These are phyloP conservation scores for Dasypogon diadema DNA, from an alignment of 2,888 invertebrate genomes.

Conservation along the genomic window DNA sequence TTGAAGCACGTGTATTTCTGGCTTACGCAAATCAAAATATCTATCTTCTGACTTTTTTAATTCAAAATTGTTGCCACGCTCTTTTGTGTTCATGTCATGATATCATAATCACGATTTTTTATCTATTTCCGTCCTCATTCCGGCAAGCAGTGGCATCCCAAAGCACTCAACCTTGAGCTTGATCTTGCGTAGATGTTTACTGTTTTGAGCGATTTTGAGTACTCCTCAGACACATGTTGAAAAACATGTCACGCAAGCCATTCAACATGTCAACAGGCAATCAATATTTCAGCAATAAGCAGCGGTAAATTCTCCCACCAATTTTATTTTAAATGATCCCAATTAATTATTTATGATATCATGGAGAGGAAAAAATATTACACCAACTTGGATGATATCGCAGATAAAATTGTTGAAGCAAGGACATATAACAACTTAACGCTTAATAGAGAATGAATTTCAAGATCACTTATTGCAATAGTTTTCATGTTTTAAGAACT, in stretches of 20 bases:
- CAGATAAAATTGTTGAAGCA: too few relatives aligned
- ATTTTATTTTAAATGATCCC: not conserved
- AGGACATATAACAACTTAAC: too few relatives aligned
- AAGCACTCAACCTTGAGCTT: slow-evolving; percentile 23
- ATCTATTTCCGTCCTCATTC: not conserved
- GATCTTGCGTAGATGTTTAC: slow-evolving; percentile 23
- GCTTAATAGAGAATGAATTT: too few relatives aligned
- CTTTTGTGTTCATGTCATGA: too few relatives aligned
- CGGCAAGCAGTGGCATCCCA: not conserved
- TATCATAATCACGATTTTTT: not conserved
- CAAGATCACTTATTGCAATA: too few relatives aligned
- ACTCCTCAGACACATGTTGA: not conserved
- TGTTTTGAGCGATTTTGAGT: not conserved
- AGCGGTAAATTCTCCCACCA: not conserved
- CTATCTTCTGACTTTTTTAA: too few relatives aligned
- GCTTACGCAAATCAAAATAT: too few relatives aligned
- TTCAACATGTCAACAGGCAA: not conserved
- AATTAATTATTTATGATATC: not conserved
- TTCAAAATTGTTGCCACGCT: too few relatives aligned
- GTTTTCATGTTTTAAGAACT: too few relatives aligned
- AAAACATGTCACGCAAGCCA: not conserved
- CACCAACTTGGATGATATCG: too few relatives aligned
- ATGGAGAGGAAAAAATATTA: not conserved
- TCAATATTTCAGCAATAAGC: not conserved
- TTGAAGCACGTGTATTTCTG: not conserved